Conservation (phyloP, 1,140 invertebrate species). For the Ostrea edulis region DNA sequence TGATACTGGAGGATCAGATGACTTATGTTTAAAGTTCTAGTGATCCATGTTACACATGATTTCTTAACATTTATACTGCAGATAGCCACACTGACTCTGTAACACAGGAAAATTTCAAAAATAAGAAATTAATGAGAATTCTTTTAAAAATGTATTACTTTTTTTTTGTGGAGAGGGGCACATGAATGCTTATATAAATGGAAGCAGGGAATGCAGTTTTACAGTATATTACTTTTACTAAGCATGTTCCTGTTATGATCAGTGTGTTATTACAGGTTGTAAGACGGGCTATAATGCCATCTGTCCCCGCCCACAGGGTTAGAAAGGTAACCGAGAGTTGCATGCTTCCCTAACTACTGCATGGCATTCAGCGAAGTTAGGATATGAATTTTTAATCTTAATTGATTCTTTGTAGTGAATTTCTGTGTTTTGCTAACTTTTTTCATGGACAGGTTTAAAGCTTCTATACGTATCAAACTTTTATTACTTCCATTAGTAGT, state of each 20-base stretch:
- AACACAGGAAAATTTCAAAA: too few relatives aligned
- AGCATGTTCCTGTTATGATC: not conserved
- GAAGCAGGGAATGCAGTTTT: not conserved
- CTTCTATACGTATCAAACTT: not conserved
- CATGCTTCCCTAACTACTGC: conserved; percentile 28
- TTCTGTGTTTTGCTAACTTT: not conserved
- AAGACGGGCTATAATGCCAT: not conserved
- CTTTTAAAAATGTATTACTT: too few relatives aligned
- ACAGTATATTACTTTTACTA: not conserved
- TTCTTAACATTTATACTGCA: too few relatives aligned
- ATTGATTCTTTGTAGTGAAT: not conserved
- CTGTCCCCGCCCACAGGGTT: not conserved
- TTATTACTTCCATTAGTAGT: too few relatives aligned
- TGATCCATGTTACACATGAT: too few relatives aligned
- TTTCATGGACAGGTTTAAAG: not conserved
- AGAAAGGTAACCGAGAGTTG: conserved; percentile 26
- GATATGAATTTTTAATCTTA: not conserved
- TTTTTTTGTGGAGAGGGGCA: too few relatives aligned
- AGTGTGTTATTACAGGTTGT: conserved; percentile 1
- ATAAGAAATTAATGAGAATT: too few relatives aligned
- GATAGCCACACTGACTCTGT: not conserved
- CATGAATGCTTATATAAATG: too few relatives aligned
- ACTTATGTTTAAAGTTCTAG: too few relatives aligned
- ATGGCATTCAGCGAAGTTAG: not conserved
- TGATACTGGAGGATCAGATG: not conserved